phyloP scores from a whole-genome alignment of 1,140 invertebrate genomes.

The Drosophila pruinosa region DNA sequence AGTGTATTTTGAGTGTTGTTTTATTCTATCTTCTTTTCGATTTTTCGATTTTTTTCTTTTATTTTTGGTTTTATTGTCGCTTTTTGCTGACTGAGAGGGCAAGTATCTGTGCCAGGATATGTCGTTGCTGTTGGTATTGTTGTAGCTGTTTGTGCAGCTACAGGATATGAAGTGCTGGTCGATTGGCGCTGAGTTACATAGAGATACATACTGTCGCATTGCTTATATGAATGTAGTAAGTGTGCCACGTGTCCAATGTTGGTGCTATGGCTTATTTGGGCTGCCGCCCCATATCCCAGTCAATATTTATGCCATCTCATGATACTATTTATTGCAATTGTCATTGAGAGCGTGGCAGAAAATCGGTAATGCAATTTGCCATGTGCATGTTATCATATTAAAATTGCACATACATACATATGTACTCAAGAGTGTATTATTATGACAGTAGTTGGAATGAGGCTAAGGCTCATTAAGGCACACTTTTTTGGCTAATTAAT shows the following conservation, averaged over 20 bases:
- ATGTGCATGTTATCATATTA: neutral
- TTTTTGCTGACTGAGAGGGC: conserved; percentile 39
- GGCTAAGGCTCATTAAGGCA: neutral
- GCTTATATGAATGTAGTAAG: neutral
- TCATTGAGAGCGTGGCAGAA: conserved; percentile 2
- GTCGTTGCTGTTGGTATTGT: conserved; percentile 27
- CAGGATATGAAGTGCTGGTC: conserved; percentile 74
- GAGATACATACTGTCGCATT: neutral
- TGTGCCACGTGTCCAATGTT: conserved; percentile 51
- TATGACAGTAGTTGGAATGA: neutral
- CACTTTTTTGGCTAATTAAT: no score
- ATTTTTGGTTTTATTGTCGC: neutral
- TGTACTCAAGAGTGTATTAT: neutral
- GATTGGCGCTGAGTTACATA: conserved; percentile 57
- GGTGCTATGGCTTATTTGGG: neutral
- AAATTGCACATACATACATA: neutral
- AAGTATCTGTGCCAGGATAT: conserved; percentile 54
- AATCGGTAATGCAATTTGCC: conserved; percentile 15
- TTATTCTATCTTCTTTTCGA: neutral
- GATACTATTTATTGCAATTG: conserved; percentile 28
- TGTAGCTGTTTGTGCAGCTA: conserved; percentile 54
- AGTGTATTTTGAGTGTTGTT: conserved; percentile 41
- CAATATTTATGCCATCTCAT: conserved; percentile 24
- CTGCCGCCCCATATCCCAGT: neutral
- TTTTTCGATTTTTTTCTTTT: no score